Evolutionary conservation across 2,888 invertebrate genomes (phyloP), one percentile per base, ranked within the genome.

Genomic region (Drosophila peninsularis): DNA sequence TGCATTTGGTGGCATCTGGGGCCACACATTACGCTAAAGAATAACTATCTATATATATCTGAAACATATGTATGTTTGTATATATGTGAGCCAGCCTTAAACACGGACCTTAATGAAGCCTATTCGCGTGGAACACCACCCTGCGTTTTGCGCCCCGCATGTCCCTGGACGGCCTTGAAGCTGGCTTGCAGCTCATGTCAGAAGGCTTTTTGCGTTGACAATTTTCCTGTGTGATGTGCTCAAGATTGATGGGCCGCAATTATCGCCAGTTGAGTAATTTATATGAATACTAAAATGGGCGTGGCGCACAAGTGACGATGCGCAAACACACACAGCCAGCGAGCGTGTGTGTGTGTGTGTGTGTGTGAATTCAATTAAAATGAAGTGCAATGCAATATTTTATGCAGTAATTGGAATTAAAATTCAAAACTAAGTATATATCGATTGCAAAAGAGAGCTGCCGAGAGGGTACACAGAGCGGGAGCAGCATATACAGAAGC

Each of bases 361-460:
- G 60, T 55, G 68, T 61, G 77, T 42, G 64, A 78, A 82, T 83
- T 88, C 88, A 83, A 83, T 83, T 83, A 84, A 88, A 85, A 85
- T 80, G 71, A 85, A 84, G 88, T 88, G 88, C 88, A 80, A 52
- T 66, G 80, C 75, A 66, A 82, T 88, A 84, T 88, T 82, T 88
- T 80, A 84, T 84, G 86, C 71, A 64, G 75, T 73, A 86, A 86
- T 82, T 78, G 69, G 70, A 82, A 80, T 82, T 85, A 85, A 88
- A 82, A 85, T 84, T 84, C 78, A 88, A 88, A 88, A 84, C 83
- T 85, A 82, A 85, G 80, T 80, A 88, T 82, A 82, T 88, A 83
- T 88, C 83, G 88, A 83, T 85, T 88, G 64, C 61, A 58, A 64
- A 34, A 42, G 45, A 42, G 30, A 44, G 9, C 27, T 27, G 47